These are phyloP conservation scores for Diarsia mendica DNA, from an alignment of 2,888 invertebrate species.

Conservation along the genomic window DNA sequence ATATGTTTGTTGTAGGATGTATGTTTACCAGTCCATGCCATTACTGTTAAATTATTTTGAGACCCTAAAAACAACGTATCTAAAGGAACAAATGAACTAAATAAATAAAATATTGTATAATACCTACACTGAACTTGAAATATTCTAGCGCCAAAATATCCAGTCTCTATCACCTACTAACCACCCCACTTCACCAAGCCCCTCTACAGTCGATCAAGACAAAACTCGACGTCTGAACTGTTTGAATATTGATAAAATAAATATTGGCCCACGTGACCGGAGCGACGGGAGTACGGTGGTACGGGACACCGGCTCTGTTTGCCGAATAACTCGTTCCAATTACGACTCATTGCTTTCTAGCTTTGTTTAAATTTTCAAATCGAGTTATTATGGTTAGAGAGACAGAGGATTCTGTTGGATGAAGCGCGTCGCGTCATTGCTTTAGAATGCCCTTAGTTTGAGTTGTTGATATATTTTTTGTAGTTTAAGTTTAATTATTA, in stretches of 20 bases:
- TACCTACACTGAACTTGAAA: not conserved
- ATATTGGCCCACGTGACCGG: constrained; percentile 83
- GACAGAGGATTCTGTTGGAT: constrained; percentile 26
- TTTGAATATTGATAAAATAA: constrained; percentile 87
- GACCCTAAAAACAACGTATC: not conserved
- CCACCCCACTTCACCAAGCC: constrained; percentile 21
- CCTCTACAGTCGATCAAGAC: constrained; percentile 63
- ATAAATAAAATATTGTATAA: too few species aligned
- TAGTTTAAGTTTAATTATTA: not conserved
- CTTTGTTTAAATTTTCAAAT: constrained; percentile 53
- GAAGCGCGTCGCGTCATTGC: not conserved
- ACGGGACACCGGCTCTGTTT: constrained; percentile 57
- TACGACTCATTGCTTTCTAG: constrained; percentile 63
- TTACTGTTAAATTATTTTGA: not conserved
- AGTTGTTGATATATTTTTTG: not conserved
- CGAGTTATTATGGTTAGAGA: constrained; percentile 41
- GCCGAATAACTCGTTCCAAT: constrained; percentile 62
- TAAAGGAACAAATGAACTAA: too few species aligned
- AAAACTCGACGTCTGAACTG: constrained; percentile 75
- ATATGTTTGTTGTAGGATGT: not conserved
- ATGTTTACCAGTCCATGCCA: not conserved
- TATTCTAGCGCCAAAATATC: not conserved
- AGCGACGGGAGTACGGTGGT: constrained; percentile 29
- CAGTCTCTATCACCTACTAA: not conserved
- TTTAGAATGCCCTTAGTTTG: not conserved